Evolutionary conservation across 1,140 invertebrate genomes (phyloP), one percentile per base, ranked within the genome.

Genomic region (Scaptodrosophila lebanonensis): DNA sequence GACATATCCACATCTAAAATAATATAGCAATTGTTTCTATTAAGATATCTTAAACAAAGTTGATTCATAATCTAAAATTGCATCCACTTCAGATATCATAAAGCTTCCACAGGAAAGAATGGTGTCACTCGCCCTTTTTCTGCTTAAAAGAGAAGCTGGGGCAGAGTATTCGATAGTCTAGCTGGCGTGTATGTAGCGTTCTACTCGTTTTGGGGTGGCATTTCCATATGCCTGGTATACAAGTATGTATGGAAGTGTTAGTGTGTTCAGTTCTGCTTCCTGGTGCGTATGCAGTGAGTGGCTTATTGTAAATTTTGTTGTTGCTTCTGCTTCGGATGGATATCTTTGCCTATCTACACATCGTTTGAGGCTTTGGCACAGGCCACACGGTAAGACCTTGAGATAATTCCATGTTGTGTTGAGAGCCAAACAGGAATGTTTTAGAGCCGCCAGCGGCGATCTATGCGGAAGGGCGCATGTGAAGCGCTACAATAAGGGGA

Each of bases 201-300:
- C n/a, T n/a, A n/a, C n/a, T n/a, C n/a, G n/a, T 66, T 63, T 79
- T 77, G 73, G 73, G 73, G 73, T 77, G 73, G 73, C 73, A 73
- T 77, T 77, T 79, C 38, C 44, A 47, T 27, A 48, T 29, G 40
- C 30, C 47, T 25, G n/a, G 6, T 57, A 17, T 56, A 38, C 56
- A 8, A 13, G 3, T 15, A 4, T 0, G 0, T 18, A 15, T n/a
- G 2, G 51, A 47, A 53, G 36, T 48, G 48, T 53, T 40, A 43
- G 62, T 48, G 22, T 53, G 43, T 45, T 57, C n/a, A n/a, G 60
- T 71, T 77, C 61, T 76, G 66, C 72, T 79, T 79, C 33, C 35
- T 58, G 44, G 39, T 72, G 67, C 59, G 73, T 67, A 50, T 35
- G 47, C 63, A 13, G 49, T 49, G 47, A 54, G 29, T 70, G 67